Conservation (phyloP, 2,888 invertebrate species). For the Caenorhabditis sinica region DNA sequence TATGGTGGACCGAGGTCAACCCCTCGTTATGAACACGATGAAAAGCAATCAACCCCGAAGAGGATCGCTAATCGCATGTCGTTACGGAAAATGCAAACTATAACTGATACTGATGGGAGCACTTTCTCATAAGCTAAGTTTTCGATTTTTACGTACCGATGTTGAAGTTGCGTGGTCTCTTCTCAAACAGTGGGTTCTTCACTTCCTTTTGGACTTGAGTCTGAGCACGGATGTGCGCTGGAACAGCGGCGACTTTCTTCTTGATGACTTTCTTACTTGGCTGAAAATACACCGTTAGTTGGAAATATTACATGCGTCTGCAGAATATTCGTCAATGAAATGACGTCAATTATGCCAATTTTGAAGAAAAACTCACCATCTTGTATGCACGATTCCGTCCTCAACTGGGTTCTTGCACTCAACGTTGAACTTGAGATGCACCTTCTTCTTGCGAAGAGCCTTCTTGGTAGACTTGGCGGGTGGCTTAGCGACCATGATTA, state of each 20-base stretch:
- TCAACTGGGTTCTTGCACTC: no score
- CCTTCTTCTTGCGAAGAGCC: no score
- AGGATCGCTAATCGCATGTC: constrained; percentile 60
- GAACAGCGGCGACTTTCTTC: constrained; percentile 91
- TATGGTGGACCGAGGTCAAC: constrained; percentile 74
- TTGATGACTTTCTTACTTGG: constrained; percentile 83
- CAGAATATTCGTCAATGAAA: background rate
- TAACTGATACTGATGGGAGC: no score
- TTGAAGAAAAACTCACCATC: constrained; percentile 65
- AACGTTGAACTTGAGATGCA: no score
- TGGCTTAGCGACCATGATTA: no score
- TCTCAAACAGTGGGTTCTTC: constrained; percentile 95
- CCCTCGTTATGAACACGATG: constrained; percentile 73
- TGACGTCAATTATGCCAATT: constrained; percentile 7
- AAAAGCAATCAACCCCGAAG: constrained; percentile 68
- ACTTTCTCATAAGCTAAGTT: no score
- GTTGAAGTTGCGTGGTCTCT: constrained; percentile 96
- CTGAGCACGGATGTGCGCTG: constrained; percentile 92
- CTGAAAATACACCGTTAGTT: no score
- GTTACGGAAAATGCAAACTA: background rate
- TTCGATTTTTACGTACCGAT: constrained; percentile 89
- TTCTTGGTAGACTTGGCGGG: no score
- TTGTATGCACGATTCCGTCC: constrained; percentile 67
- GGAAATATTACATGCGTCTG: background rate
- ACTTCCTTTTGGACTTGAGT: constrained; percentile 90